These are phyloP conservation scores for Dilophus febrilis DNA, from an alignment of 2,888 invertebrate species.

Conservation along the genomic window DNA sequence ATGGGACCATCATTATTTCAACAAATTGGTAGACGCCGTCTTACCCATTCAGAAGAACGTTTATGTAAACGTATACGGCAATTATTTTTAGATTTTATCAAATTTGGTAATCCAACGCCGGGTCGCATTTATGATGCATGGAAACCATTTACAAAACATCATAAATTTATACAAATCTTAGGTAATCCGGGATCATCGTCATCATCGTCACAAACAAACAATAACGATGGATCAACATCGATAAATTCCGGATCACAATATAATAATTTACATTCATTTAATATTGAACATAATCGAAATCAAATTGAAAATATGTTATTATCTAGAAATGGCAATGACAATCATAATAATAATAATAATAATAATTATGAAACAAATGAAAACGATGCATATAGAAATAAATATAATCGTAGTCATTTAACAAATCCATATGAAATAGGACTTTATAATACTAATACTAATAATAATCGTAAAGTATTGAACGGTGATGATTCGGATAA, in stretches of 20 bases:
- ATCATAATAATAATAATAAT: background rate
- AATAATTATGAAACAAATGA: no score
- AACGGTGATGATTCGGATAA: no score
- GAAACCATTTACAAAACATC: constrained; percentile 35
- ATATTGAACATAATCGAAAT: constrained; percentile 16
- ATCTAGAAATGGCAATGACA: constrained; percentile 7
- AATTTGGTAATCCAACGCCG: constrained; percentile 39
- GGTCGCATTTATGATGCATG: constrained; percentile 36
- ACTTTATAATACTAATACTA: constrained; percentile 6
- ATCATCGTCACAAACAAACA: background rate
- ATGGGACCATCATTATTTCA: constrained; percentile 49
- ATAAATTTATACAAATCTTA: constrained; percentile 23
- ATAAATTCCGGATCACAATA: no score
- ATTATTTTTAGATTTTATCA: constrained; percentile 35
- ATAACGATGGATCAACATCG: constrained; percentile 1
- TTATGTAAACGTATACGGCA: constrained; percentile 34
- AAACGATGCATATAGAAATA: constrained; percentile 12
- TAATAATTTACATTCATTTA: background rate
- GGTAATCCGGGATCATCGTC: constrained; percentile 14
- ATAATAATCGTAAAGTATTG: background rate
- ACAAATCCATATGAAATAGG: constrained; percentile 3
- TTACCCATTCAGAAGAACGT: constrained; percentile 40
- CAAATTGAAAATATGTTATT: constrained; percentile 22
- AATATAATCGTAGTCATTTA: constrained; percentile 19
- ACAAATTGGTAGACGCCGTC: constrained; percentile 44